Evolutionary conservation across 1,140 invertebrate species (phyloP).

Genomic region (Euschistus heros): DNA sequence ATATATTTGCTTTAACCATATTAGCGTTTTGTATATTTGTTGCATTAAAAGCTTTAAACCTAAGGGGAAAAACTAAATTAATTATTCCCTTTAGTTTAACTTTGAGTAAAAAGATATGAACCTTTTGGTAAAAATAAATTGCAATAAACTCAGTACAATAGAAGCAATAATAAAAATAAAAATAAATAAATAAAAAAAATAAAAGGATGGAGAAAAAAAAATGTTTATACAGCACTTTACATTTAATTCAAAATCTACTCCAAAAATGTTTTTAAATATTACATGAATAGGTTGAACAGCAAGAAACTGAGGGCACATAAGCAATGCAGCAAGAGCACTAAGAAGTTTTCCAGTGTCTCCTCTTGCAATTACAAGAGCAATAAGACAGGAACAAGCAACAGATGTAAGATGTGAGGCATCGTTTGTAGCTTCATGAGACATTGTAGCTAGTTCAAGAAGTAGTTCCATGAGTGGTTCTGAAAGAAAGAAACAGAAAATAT

Average conservation of each 20-base stretch:
- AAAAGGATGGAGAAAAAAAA: background rate
- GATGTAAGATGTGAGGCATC: conserved; percentile 63
- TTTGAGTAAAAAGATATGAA: no score
- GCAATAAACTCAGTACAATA: background rate
- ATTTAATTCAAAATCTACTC: conserved; percentile 23
- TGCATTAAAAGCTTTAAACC: no score
- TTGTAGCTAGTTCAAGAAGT: conserved; percentile 64
- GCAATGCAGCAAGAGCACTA: conserved; percentile 69
- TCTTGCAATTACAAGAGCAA: conserved; percentile 81
- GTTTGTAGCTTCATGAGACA: conserved; percentile 46
- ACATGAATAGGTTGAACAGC: conserved; percentile 71
- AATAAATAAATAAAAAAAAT: background rate
- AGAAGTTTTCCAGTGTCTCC: conserved; percentile 89
- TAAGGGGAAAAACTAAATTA: no score
- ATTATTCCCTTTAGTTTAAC: no score
- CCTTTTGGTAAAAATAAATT: background rate
- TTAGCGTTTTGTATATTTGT: no score
- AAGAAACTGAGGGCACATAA: conserved; percentile 72
- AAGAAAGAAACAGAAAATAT: conserved; percentile 27
- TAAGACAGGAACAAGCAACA: conserved; percentile 77
- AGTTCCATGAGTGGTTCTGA: conserved; percentile 66
- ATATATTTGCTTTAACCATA: no score
- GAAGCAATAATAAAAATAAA: background rate
- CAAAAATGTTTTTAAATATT: conserved; percentile 28
- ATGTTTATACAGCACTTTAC: background rate